Base-by-base conservation (phyloP, 2,888 invertebrate species). In the Smittia aterrima region DNA sequence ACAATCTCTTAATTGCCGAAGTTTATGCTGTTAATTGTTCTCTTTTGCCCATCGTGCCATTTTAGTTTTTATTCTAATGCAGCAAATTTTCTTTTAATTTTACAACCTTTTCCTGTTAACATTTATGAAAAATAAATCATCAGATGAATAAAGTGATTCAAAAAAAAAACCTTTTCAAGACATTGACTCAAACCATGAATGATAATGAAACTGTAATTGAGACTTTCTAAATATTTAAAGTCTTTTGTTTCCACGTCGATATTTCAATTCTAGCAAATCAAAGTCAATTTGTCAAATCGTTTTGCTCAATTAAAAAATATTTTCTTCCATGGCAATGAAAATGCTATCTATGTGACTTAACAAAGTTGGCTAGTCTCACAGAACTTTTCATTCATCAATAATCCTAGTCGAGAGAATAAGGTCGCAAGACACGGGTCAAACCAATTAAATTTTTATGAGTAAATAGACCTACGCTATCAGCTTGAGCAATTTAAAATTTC, bases 21-120 rank as follows among this genome's bases (percentile, higher is more conserved):
- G 32, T 32, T 32, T 6, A 32, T 9, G 32, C 9, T 9, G 32
- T 32, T 32, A 32, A 32, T 32, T 32, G 32, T 32, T 32, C 32
- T 13, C 16, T 47, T 58, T 58, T 20, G 7, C 58, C 58, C 58
- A 22, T 22, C 58, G 58, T 58, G 58, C 58, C 58, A 58, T 58
- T 58, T 58, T 22, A 22, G 18, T 18, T 58, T 22, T 22, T 20
- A 22, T 3, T 9, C 18, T 58, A 58, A 4, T 3, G 58, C 58
- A 7, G 58, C 58, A 58, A 58, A 3, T 58, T 22, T 22, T 2
- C 9, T 58, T 22, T 58, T 22, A 20, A 58, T 22, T 20, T 58
- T 20, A 58, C 58, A 22, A 58, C 22, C 7, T 58, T 58, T 58
- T 58, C 58, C 22, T 58, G 58, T 58, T 58, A 58, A 58, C 58